Percentiles rank a stretch among this genome's conserved stretches.
These are phyloP conservation scores for Oceanites oceanicus DNA, from an alignment of 2,113 vertebrate genomes.

Conservation along the genomic window DNA sequence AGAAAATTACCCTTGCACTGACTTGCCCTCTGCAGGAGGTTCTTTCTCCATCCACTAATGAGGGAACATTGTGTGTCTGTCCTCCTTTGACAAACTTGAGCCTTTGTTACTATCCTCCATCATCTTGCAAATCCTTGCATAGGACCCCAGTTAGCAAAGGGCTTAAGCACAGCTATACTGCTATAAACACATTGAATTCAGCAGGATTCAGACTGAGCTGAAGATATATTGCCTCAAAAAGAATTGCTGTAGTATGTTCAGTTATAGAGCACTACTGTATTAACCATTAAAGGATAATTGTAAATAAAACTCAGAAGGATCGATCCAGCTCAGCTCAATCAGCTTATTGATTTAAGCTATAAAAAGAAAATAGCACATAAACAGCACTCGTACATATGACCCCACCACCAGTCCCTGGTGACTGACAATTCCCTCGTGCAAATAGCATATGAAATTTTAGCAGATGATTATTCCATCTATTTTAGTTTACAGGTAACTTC, in stretches of 20 bases:
- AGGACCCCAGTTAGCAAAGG: background rate
- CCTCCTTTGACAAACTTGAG: background rate
- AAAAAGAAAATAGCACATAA: constrained; percentile 37
- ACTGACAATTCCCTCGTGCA: background rate
- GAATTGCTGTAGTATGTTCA: background rate
- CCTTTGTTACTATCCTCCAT: background rate
- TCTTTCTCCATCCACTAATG: background rate
- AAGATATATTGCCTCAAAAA: background rate
- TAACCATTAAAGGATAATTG: constrained; percentile 29
- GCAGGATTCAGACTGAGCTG: background rate
- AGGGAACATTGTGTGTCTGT: background rate
- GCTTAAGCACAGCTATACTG: background rate
- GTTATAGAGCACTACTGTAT: background rate
- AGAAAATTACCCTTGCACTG: background rate
- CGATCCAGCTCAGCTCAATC: constrained; percentile 34
- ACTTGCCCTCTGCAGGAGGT: background rate
- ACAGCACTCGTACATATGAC: background rate
- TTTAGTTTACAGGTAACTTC: background rate
- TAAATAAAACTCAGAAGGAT: constrained; percentile 52
- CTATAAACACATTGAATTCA: background rate
- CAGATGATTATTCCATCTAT: background rate
- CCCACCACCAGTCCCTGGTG: background rate
- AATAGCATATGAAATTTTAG: background rate
- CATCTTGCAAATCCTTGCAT: background rate
- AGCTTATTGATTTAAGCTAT: constrained; percentile 51